These are phyloP conservation scores for Carcharodon carcharias DNA, from an alignment of 2,797 vertebrate genomes.

Conservation along the genomic window DNA sequence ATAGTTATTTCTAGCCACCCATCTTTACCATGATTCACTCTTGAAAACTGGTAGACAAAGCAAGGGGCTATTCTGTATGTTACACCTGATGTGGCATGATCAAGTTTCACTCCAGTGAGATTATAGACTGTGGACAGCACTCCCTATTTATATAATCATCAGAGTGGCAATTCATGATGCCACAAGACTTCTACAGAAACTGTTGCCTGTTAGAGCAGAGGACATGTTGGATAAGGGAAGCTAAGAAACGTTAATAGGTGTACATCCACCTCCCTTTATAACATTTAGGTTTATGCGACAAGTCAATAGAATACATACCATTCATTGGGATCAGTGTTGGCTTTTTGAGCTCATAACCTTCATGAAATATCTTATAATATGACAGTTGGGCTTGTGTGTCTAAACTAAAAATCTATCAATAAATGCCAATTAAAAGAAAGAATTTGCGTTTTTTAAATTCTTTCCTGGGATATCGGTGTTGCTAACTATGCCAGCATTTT, in stretches of 20 bases:
- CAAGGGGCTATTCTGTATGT: background rate
- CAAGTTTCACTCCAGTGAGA: background rate
- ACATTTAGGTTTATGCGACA: background rate
- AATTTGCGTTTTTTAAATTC: too few species aligned
- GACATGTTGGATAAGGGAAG: background rate
- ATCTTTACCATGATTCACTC: background rate
- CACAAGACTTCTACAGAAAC: background rate
- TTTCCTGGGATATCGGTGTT: too few species aligned
- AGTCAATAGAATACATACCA: background rate
- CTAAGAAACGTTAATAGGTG: background rate
- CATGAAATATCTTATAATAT: background rate
- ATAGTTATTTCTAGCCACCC: background rate
- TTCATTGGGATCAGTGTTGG: background rate
- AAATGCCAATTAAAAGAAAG: background rate
- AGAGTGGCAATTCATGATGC: background rate
- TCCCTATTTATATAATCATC: background rate
- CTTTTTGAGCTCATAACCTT: background rate
- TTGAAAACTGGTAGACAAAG: background rate
- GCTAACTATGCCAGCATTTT: too few species aligned
- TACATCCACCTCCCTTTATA: background rate
- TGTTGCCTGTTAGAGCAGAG: too few species aligned
- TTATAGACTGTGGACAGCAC: background rate
- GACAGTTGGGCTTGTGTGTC: too few species aligned
- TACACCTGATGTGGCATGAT: background rate
- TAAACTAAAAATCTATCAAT: background rate